Evolutionary conservation across 1,140 invertebrate genomes (phyloP).

Genomic region (Calliopsis andreniformis): DNA sequence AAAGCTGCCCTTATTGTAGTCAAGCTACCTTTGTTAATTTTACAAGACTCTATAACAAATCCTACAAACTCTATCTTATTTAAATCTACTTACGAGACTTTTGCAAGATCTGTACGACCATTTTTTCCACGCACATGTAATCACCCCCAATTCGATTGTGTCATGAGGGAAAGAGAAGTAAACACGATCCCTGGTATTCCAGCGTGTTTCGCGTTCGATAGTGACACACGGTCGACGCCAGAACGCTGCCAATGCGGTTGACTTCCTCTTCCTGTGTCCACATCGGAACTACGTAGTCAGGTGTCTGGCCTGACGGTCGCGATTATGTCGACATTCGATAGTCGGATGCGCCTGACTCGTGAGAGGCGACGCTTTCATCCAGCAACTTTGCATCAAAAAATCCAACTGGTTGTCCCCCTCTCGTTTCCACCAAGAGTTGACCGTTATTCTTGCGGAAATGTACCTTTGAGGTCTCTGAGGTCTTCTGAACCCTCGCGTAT

Average conservation of each 20-base stretch:
- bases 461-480: not conserved
- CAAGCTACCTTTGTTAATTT: too few species aligned
- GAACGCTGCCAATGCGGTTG: conserved; percentile 62
- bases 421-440: not conserved
- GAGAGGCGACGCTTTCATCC: conserved; percentile 17
- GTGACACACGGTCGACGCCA: conserved; percentile 41
- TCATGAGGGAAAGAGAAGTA: not conserved
- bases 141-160: not conserved
- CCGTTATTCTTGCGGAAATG: not conserved
- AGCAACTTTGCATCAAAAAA: not conserved
- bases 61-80: too few species aligned
- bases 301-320: conserved; percentile 61
- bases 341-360: conserved; percentile 45
- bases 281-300: conserved; percentile 73
- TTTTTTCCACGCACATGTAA: too few species aligned
- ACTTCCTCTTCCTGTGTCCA: conserved; percentile 76
- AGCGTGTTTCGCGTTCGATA: not conserved
- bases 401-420: not conserved
- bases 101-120: too few species aligned
- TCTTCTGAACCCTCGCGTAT: too few species aligned
- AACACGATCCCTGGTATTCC: conserved; percentile 28
- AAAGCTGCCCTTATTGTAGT: too few species aligned
- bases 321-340: conserved; percentile 46
- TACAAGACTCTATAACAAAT: too few species aligned
- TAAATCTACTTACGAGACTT: too few species aligned